phyloP scores from a whole-genome alignment of 1,140 invertebrate genomes.

The Pseudomyrmex dendroicus region DNA sequence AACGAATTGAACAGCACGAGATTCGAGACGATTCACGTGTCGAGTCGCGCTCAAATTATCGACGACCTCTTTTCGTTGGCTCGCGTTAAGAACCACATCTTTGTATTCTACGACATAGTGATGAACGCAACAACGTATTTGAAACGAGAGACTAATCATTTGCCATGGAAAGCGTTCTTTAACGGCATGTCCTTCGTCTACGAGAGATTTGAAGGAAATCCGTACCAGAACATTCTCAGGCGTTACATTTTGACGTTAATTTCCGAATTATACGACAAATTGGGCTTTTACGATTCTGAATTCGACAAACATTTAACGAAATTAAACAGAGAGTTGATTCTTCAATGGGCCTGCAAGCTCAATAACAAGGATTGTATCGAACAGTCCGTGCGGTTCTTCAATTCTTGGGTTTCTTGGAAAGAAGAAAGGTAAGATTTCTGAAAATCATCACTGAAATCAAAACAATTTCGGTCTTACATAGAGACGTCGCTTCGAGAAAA shows the following conservation, averaged over 20 bases:
- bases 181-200: conserved; percentile 70
- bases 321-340: conserved; percentile 84
- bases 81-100: conserved; percentile 75
- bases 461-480: no score
- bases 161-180: conserved; percentile 82
- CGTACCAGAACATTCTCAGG: rapidly evolving
- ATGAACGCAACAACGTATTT: conserved; percentile 86
- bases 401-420: conserved; percentile 78
- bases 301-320: conserved; percentile 83
- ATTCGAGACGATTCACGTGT: conserved; percentile 84
- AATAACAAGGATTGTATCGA: conserved; percentile 83
- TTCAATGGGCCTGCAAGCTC: conserved; percentile 85
- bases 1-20: conserved; percentile 80
- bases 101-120: conserved; percentile 74
- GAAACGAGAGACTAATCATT: conserved; percentile 84
- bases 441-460: neutral
- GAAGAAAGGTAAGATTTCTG: conserved; percentile 72
- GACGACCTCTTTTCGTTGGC: conserved; percentile 85
- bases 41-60: conserved; percentile 88
- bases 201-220: conserved; percentile 60
- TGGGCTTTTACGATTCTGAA: conserved; percentile 79
- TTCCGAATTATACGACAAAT: conserved; percentile 74
- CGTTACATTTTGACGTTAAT: conserved; percentile 64
- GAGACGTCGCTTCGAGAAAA: no score
- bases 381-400: conserved; percentile 72